These are phyloP conservation scores for Caranx melampygus DNA, from an alignment of 2,113 vertebrate species.

Conservation along the genomic window DNA sequence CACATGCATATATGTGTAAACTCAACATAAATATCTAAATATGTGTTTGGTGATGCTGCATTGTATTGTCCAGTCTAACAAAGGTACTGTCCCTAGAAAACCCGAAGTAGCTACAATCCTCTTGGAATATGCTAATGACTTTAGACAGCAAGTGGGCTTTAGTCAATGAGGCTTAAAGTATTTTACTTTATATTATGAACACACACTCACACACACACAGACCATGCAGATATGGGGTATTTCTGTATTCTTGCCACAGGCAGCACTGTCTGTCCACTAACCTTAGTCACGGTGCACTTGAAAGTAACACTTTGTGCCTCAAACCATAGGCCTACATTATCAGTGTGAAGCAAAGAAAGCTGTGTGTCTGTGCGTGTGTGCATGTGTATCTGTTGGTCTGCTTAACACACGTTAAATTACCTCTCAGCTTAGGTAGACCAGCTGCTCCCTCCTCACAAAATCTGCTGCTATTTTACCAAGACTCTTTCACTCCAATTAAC, in stretches of 20 bases:
- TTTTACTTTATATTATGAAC: conserved; percentile 62
- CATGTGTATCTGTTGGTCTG: conserved; percentile 29
- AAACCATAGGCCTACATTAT: conserved; percentile 70
- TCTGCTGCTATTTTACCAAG: conserved; percentile 14
- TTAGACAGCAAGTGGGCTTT: conserved; percentile 50
- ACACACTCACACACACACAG: conserved; percentile 1
- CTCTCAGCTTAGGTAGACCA: conserved; percentile 39
- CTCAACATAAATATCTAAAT: neutral
- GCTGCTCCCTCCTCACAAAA: conserved; percentile 37
- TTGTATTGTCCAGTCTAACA: conserved; percentile 6
- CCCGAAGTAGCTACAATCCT: conserved; percentile 19
- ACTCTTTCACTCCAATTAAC: conserved; percentile 36
- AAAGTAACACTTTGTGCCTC: conserved; percentile 73
- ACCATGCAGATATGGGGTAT: conserved; percentile 39
- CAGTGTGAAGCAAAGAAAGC: conserved; percentile 54
- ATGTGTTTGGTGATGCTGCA: conserved; percentile 10
- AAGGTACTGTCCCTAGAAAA: conserved; percentile 43
- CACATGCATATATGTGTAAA: neutral
- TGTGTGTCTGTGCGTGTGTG: conserved; percentile 39
- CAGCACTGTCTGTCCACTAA: conserved; percentile 69
- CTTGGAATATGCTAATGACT: conserved; percentile 60
- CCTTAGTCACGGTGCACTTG: conserved; percentile 77
- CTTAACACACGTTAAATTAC: conserved; percentile 32
- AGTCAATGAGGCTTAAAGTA: conserved; percentile 64
- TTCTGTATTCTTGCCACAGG: conserved; percentile 65